phyloP scores from a whole-genome alignment of 2,113 vertebrate genomes.

The Microcebus murinus region DNA sequence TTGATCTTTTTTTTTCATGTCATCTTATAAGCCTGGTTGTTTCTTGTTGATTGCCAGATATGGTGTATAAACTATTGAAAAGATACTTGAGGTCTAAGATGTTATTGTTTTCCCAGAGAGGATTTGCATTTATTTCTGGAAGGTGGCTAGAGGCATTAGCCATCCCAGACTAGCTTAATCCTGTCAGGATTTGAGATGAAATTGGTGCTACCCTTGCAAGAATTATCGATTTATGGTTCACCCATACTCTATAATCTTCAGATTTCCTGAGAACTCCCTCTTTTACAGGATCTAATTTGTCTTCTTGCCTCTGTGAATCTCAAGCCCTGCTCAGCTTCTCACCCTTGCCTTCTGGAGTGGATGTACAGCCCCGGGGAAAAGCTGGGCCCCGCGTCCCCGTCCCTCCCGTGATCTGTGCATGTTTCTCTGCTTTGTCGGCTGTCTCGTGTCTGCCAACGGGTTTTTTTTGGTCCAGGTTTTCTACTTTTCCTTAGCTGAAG shows the following conservation, averaged over 20 bases:
- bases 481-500: conserved; percentile 10
- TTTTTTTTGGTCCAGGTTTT: neutral
- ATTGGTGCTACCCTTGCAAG: neutral
- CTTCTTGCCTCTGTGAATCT: neutral
- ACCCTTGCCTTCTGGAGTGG: neutral
- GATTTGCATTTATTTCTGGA: neutral
- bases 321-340: neutral
- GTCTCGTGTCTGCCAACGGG: neutral
- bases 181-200: neutral
- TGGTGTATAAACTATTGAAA: neutral
- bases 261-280: neutral
- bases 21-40: neutral
- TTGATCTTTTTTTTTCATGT: neutral
- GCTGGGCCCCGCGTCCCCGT: neutral
- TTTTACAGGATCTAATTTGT: neutral
- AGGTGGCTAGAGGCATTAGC: too few species aligned
- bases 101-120: neutral
- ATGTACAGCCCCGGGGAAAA: neutral
- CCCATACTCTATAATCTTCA: neutral
- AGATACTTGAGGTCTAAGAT: neutral
- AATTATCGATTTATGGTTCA: neutral
- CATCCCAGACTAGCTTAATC: neutral
- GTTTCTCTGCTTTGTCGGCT: neutral
- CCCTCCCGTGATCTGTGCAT: neutral
- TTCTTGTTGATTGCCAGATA: neutral